Base-by-base conservation (phyloP, 1,140 invertebrate species). In the Drosophila ambigua region DNA sequence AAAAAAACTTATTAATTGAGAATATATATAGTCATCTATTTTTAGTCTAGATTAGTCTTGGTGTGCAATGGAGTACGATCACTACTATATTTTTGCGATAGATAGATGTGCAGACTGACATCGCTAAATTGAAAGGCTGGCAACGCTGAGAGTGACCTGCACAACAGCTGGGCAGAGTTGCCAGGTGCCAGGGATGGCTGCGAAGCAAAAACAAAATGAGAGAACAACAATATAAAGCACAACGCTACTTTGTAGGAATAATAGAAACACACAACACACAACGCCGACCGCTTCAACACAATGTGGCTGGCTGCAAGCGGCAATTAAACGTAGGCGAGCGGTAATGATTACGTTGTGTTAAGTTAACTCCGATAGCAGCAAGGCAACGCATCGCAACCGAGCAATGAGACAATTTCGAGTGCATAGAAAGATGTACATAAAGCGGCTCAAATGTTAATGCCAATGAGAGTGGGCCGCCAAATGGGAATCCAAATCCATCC, bases 91-190 rank as follows among this genome's bases (percentile, higher is more conserved):
- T 4, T 24, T 24, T 24, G 3, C 23, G 0, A 23, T 23, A 23
- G 23, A 23, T 24, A 2, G 23, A 4, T 4, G 23, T 24, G 23
- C 23, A 20, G 23, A 24, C 23, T 24, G 23, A 24, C 23, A 24
- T 24, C 23, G 23, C 23, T 24, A 28, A 6, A 28, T 7, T 7
- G 0, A 28, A 31, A 31, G 8, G 8, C 28, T 9, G 28, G 28
- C 28, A 31, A 2, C 11, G 26, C 26, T 9, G 26, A 52, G 4
- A 39, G 26, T 35, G 50, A 6, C 48, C 28, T n/a, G 15, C 24
- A 11, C 20, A 68, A 68, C 65, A 68, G 65, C 65, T 68, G 66
- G n/a, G 24, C 66, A 35, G 44, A 44, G 62, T 63, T 65, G 62
- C 62, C 62, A 65, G 62, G 44, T 63, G 20, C 28, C 54, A 59